These are phyloP conservation scores for Lutjanus campechanus DNA, from an alignment of 2,797 vertebrate species.

Conservation along the genomic window DNA sequence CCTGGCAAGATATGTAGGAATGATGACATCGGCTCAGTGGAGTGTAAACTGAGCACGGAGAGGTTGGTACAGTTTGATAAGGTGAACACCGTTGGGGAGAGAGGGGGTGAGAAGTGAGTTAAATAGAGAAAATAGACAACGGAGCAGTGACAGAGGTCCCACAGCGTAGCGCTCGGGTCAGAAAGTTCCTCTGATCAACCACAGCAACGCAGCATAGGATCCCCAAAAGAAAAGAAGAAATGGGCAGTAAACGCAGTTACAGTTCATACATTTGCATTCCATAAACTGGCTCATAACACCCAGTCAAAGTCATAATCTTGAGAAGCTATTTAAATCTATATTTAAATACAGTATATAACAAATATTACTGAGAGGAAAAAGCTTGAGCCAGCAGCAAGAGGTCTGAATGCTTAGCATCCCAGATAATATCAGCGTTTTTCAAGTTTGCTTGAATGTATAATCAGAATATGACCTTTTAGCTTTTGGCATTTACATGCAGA, in stretches of 20 bases:
- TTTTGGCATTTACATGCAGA: conserved; percentile 18
- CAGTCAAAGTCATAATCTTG: conserved; percentile 1
- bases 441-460: conserved; percentile 27
- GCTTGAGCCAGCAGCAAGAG: background rate
- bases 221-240: conserved; percentile 27
- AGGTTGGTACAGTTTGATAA: conserved; percentile 69
- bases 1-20: conserved; percentile 85
- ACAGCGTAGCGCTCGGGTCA: conserved; percentile 25
- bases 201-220: conserved; percentile 42
- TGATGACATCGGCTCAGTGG: conserved; percentile 84
- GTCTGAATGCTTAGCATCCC: conserved; percentile 6
- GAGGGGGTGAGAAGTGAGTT: conserved; percentile 27
- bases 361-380: conserved; percentile 4
- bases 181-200: conserved; percentile 45
- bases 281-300: conserved; percentile 10
- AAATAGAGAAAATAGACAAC: conserved; percentile 48
- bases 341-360: conserved; percentile 7
- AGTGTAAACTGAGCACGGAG: conserved; percentile 77
- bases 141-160: conserved; percentile 37
- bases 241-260: conserved; percentile 17
- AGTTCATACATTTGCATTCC: conserved; percentile 12
- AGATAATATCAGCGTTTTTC: conserved; percentile 25
- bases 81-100: conserved; percentile 54
- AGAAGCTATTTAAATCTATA: background rate
- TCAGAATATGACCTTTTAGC: conserved; percentile 38